Base-by-base conservation (phyloP, 2,797 vertebrate genomes). In the Vultur gryphus region DNA sequence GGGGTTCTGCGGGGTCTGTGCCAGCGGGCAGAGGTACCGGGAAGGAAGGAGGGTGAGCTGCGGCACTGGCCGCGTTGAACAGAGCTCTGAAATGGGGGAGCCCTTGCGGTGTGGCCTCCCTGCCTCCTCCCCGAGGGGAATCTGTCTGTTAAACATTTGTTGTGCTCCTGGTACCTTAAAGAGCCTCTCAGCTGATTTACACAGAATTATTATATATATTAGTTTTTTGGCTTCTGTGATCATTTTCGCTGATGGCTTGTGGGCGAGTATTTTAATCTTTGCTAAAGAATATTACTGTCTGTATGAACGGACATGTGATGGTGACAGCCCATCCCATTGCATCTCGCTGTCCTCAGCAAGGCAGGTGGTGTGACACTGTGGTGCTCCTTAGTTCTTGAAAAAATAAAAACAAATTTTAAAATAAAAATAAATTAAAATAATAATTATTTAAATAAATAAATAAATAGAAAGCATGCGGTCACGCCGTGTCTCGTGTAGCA, bases 401-500 rank as follows among this genome's bases (percentile, higher is more conserved):
- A 41, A 33, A 10, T 23, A 13, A 9, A 16, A 8, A 12, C 13
- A 9, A 7, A 20, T 16, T 39, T 23, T 33, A 16, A 33, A 43
- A 17, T 11, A 31, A 61, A 33, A 43, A 18, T 11, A 13, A 37
- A 37, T 37, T 37, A 37, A n/a, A 51, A 7, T 2, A 37, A 13
- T 29, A 21, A 7, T 29, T 25, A 33, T 33, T 21, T 46, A 31
- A 23, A 10, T 31, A 16, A 20, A n/a, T 17, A 62, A 29, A 20
- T 31, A 24, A 41, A 6, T 16, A 24, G 48, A 13, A 6, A 9
- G 10, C 4, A 1, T 1, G 12, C 20, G 23, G 43, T 33, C 29
- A 4, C 0, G 1, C 33, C 3, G 11, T 15, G 51, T 33, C 11
- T 33, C 18, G 4, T 0, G 3, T 41, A 51, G 67, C 25, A 9